Conservation (phyloP, 2,797 vertebrate genomes). For the Momotus momota region DNA sequence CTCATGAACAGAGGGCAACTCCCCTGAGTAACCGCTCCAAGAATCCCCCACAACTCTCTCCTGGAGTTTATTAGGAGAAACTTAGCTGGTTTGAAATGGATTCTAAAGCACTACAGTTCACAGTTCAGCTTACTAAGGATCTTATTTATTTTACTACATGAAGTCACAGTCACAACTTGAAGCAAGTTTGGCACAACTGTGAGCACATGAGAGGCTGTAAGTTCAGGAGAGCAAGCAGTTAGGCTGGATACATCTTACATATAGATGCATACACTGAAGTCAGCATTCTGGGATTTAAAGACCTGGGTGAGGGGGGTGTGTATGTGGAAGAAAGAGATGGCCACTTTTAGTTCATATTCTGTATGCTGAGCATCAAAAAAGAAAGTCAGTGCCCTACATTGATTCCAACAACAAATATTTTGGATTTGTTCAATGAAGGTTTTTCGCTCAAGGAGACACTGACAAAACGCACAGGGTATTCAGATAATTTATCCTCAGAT, state of each 20-base stretch:
- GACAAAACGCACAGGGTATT: neutral
- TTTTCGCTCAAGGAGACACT: neutral
- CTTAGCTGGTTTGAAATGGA: neutral
- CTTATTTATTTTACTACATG: neutral
- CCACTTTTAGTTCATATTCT: neutral
- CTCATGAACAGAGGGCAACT: neutral
- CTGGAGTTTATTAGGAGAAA: neutral
- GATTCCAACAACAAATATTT: neutral
- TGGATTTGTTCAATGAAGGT: neutral
- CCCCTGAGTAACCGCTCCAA: neutral
- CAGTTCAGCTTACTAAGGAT: neutral
- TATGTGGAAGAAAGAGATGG: neutral
- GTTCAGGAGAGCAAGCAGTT: neutral
- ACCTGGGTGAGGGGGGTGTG: accelerated
- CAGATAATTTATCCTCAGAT: neutral
- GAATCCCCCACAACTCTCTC: neutral
- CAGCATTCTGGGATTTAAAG: neutral
- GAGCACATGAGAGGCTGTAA: accelerated
- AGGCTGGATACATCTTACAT: neutral
- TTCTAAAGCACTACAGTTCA: neutral
- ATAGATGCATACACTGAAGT: neutral
- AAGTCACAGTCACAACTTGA: neutral
- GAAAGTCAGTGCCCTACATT: neutral
- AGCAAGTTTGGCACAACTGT: neutral
- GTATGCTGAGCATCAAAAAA: neutral